Evolutionary conservation across 2,113 vertebrate species (phyloP), one percentile per base, ranked within the genome.

Genomic region (Epinephelus moara): DNA sequence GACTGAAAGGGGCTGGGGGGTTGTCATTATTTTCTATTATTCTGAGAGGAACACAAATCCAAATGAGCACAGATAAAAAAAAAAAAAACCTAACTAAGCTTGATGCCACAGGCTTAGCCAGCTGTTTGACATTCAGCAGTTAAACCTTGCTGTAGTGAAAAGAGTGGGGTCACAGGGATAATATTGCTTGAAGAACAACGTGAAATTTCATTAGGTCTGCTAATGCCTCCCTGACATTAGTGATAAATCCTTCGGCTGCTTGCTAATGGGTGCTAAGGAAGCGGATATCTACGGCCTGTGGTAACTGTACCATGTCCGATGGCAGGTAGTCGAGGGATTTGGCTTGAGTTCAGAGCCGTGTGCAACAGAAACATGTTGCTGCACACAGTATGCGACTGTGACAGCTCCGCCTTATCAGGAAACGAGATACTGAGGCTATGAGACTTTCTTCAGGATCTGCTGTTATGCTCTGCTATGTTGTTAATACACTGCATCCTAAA

Each of bases 1-100:
- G 91, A 85, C 85, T 91, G 88, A 89, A 91, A 88, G 80, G 78
- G 85, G 80, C 78, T 81, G 50, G 68, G 84, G 73, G 82, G 62
- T 74, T 85, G 88, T 90, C 92, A 94, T 95, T 94, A 94, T 94
- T 94, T 95, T 92, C 92, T 91, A 92, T 95, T 95, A 94, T 94
- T 93, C 79, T 84, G 89, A 81, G 61, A 80, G 75, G 80, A 89
- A 88, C 84, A 90, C 87, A 92, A 93, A 90, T 92, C 86, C 88
- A 86, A 93, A 88, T 86, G 84, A 89, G 87, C 63, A 85, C 57
- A 81, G 85, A 90, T 78, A 74, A 70, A 81, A 83, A 66, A 78
- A 79, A 4, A 68, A 40, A 72, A 78, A 89, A 75, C 21, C 25
- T 59, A 85, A 78, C 86, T 79, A 85, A 88, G 81, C 81, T 85